phyloP scores from a whole-genome alignment of 2,888 invertebrate species.

The Athalia cordata region DNA sequence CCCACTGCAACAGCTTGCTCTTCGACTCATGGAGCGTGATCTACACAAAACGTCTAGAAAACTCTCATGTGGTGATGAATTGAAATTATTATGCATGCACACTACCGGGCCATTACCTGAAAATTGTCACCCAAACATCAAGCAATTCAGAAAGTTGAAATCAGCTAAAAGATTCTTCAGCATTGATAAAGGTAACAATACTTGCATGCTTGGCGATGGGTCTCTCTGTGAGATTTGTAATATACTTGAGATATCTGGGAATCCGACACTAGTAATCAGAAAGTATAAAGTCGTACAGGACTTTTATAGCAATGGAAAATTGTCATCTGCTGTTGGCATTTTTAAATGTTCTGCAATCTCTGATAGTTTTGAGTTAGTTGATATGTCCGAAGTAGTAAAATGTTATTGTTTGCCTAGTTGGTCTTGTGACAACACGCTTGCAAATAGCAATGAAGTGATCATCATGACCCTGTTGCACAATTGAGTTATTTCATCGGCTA shows the following conservation, averaged over 20 bases:
- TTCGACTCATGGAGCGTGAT: conserved; percentile 21
- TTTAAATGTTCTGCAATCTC: conserved; percentile 8
- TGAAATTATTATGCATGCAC: neutral
- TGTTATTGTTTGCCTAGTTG: conserved; percentile 13
- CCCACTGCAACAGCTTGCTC: conserved; percentile 25
- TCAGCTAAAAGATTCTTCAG: neutral
- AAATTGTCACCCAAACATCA: neutral
- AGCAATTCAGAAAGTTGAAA: conserved; percentile 7
- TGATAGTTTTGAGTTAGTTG: neutral
- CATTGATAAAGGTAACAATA: conserved; percentile 6
- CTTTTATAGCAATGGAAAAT: conserved; percentile 3
- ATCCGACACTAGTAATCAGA: neutral
- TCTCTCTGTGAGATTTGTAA: conserved; percentile 16
- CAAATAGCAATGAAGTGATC: neutral
- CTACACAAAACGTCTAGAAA: conserved; percentile 3
- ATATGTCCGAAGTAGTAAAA: conserved; percentile 3
- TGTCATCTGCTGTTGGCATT: conserved; percentile 11
- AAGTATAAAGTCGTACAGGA: neutral
- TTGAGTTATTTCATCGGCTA: neutral
- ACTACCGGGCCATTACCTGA: conserved; percentile 15
- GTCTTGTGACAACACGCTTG: neutral
- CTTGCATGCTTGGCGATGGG: conserved; percentile 10
- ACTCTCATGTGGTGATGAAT: neutral
- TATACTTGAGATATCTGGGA: conserved; percentile 4
- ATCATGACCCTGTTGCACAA: conserved; percentile 20